Percentiles rank a stretch among this genome's conserved stretches.
Evolutionary conservation across 2,797 vertebrate genomes (phyloP).

Genomic region (Chromobotia macracanthus): DNA sequence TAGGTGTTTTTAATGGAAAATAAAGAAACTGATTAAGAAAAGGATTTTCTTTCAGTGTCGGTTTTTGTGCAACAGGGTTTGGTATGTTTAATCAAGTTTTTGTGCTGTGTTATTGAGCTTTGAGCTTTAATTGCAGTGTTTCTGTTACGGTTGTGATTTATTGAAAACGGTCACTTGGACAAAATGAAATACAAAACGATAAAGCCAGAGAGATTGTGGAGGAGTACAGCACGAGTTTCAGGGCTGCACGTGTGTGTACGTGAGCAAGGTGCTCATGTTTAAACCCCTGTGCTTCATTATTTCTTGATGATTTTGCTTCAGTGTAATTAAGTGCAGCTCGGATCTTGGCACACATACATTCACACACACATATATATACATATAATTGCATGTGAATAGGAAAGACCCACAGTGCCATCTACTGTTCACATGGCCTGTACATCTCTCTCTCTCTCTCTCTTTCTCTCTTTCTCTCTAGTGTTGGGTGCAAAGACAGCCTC

Average conservation of each 20-base stretch:
- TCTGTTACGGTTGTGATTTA: background rate
- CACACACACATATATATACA: slow-evolving; percentile 21
- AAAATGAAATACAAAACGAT: slow-evolving; percentile 35
- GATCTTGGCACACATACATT: slow-evolving; percentile 30
- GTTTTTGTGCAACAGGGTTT: background rate
- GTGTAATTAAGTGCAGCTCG: slow-evolving; percentile 51
- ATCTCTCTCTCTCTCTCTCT: background rate
- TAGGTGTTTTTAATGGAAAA: background rate
- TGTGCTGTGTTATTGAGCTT: background rate
- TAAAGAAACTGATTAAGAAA: background rate
- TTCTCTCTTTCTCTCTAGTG: slow-evolving; percentile 2
- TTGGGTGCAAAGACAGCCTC: slow-evolving; percentile 26
- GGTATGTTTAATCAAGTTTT: background rate
- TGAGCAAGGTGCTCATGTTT: slow-evolving; percentile 45
- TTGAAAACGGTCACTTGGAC: background rate
- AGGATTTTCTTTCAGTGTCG: background rate
- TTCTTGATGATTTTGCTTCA: slow-evolving; percentile 54
- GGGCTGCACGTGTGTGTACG: slow-evolving; percentile 32
- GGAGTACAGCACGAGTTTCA: slow-evolving; percentile 26
- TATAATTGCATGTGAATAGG: background rate
- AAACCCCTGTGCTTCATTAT: slow-evolving; percentile 54
- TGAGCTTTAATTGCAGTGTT: slow-evolving; percentile 1
- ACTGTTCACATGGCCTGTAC: slow-evolving; percentile 21
- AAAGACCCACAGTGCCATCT: slow-evolving; percentile 58
- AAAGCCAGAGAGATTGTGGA: slow-evolving; percentile 27